Percentiles rank a stretch among this genome's conserved stretches.
These are phyloP conservation scores for Gerris lacustris DNA, from an alignment of 2,888 invertebrate species.

Conservation along the genomic window DNA sequence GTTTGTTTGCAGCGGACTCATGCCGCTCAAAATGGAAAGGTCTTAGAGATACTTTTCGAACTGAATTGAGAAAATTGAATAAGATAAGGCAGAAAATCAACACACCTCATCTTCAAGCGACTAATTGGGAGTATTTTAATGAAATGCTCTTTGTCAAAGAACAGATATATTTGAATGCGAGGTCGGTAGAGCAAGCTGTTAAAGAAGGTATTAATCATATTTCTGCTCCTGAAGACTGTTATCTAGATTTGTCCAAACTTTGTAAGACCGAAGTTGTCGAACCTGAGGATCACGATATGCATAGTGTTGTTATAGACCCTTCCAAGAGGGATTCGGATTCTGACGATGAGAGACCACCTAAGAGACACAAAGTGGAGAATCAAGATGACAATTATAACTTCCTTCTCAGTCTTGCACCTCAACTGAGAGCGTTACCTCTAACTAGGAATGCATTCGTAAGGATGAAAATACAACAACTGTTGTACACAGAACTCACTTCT, in stretches of 20 bases:
- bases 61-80: constrained; percentile 35
- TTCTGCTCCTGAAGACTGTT: constrained; percentile 12
- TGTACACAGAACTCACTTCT: constrained; percentile 30
- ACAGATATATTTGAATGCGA: constrained; percentile 32
- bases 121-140: constrained; percentile 37
- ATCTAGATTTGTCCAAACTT: background rate
- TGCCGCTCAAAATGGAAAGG: constrained; percentile 36
- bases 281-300: background rate
- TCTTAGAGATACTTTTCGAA: constrained; percentile 37
- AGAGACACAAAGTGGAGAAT: background rate
- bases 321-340: background rate
- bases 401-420: constrained; percentile 37
- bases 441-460: constrained; percentile 36
- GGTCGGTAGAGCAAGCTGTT: constrained; percentile 16
- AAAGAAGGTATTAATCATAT: background rate
- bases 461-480: constrained; percentile 38
- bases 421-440: constrained; percentile 34
- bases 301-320: background rate
- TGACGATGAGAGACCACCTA: background rate
- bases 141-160: constrained; percentile 38
- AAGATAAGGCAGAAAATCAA: constrained; percentile 12
- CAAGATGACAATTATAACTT: constrained; percentile 39
- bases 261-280: constrained; percentile 5
- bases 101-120: constrained; percentile 5
- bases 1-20: constrained; percentile 24